Evolutionary conservation across 2,888 invertebrate species (phyloP), one percentile per base, ranked within the genome.

Genomic region (Xanthorhoe designata): DNA sequence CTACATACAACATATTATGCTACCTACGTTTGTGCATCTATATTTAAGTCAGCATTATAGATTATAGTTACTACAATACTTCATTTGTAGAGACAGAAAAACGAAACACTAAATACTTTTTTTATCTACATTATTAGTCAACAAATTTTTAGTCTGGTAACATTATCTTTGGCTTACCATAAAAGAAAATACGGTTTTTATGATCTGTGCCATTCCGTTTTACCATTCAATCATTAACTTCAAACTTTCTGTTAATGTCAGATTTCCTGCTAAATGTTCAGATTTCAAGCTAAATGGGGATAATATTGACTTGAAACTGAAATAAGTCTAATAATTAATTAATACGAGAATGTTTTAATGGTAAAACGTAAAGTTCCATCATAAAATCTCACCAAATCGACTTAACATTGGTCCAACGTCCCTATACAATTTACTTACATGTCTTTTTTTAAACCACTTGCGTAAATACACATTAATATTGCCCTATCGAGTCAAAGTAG

Each of bases 391-490:
- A 75, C 80, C 80, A 78, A 77, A 80, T 79, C 85, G 85, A 80
- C 83, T 80, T 84, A 86, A 85, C 81, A 86, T 91, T 92, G 91
- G 91, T 91, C 91, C 91, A 75, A 82, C 84, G 78, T 84, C 82
- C 81, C 81, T 80, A 71, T 83, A 81, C 81, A 84, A 82, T 86
- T 81, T 85, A 89, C 87, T 81, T 85, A 89, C 87, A 87, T 90
- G 88, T 91, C 87, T 91, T 88, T 90, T 87, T 87, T 71, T 66
- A 69, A 77, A 80, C 79, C 81, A 82, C 82, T 78, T 78, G 66
- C 19, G 65, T 66, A 66, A 61, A 49, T 72, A 66, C 73, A 66
- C 64, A 66, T 63, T 57, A 52, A 35, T 42, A 61, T 52, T 61
- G 64, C 61, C 68, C 60, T 15, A n/a, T 62, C 17, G 45, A 64